Percentiles rank a stretch among this genome's conserved stretches.
Conservation (phyloP, 2,888 invertebrate genomes). For the Marronus borbonicus region DNA sequence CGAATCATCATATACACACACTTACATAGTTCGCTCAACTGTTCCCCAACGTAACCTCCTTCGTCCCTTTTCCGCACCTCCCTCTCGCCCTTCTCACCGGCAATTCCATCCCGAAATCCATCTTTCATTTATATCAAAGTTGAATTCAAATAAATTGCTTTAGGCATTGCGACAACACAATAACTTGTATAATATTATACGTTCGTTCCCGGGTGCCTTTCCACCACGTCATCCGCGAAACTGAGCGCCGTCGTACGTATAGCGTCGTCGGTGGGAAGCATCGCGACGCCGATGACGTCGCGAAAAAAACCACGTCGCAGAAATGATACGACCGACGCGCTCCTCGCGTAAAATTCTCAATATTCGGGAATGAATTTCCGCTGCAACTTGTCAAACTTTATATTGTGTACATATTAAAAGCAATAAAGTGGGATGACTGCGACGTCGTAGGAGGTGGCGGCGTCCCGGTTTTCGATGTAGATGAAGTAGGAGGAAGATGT, state of each 20-base stretch:
- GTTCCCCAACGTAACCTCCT: neutral
- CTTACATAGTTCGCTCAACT: neutral
- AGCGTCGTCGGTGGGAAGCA: constrained; percentile 38
- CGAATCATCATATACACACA: no score
- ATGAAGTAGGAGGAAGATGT: constrained; percentile 5
- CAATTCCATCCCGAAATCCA: constrained; percentile 40
- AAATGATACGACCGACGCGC: constrained; percentile 62
- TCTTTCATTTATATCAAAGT: constrained; percentile 54
- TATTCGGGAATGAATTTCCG: constrained; percentile 65
- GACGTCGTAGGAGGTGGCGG: neutral
- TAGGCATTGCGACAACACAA: constrained; percentile 57
- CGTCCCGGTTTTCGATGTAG: neutral
- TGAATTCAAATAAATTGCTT: constrained; percentile 60
- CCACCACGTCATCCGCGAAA: constrained; percentile 45
- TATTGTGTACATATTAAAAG: constrained; percentile 68
- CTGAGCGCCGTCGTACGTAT: constrained; percentile 5
- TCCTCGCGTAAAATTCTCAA: constrained; percentile 65
- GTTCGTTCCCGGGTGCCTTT: constrained; percentile 4
- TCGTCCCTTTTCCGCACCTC: neutral
- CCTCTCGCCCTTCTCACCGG: neutral
- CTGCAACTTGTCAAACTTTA: constrained; percentile 67
- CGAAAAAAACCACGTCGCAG: constrained; percentile 53
- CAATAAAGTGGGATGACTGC: constrained; percentile 62
- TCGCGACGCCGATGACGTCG: constrained; percentile 50
- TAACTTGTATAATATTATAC: constrained; percentile 58